phyloP scores from a whole-genome alignment of 2,888 invertebrate species.

The Allygus modestus region DNA sequence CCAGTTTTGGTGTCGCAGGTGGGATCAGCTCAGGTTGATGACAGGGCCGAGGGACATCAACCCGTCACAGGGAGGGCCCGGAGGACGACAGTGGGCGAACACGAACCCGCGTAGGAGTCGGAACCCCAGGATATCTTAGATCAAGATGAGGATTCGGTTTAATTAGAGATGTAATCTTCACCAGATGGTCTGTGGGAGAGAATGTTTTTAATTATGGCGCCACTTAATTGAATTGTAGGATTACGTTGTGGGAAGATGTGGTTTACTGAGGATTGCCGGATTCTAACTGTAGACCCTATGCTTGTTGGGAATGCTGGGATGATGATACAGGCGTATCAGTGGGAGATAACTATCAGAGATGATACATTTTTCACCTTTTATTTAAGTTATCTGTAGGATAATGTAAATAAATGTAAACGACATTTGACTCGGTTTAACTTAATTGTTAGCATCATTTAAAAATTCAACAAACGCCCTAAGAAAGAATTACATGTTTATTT shows the following conservation, averaged over 20 bases:
- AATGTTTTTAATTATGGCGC: slow-evolving; percentile 18
- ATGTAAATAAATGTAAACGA: no score
- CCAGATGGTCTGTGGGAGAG: slow-evolving; percentile 1
- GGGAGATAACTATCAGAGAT: no score
- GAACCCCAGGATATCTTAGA: background rate
- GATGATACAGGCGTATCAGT: no score
- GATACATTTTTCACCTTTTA: no score
- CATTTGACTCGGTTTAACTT: no score
- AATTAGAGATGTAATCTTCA: background rate
- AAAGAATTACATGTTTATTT: no score
- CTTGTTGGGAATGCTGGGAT: no score
- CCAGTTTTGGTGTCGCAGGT: slow-evolving; percentile 3
- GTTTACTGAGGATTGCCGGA: background rate
- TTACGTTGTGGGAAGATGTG: background rate
- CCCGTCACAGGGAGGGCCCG: background rate
- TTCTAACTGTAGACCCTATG: no score
- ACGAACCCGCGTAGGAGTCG: background rate
- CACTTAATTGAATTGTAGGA: slow-evolving; percentile 9
- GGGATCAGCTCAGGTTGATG: background rate
- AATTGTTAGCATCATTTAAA: no score
- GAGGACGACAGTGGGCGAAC: background rate
- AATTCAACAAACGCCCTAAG: no score
- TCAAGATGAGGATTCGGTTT: background rate
- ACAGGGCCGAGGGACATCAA: background rate
- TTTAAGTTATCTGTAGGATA: no score